phyloP scores from a whole-genome alignment of 2,113 vertebrate species.

The Dunckerocampus dactyliophorus region DNA sequence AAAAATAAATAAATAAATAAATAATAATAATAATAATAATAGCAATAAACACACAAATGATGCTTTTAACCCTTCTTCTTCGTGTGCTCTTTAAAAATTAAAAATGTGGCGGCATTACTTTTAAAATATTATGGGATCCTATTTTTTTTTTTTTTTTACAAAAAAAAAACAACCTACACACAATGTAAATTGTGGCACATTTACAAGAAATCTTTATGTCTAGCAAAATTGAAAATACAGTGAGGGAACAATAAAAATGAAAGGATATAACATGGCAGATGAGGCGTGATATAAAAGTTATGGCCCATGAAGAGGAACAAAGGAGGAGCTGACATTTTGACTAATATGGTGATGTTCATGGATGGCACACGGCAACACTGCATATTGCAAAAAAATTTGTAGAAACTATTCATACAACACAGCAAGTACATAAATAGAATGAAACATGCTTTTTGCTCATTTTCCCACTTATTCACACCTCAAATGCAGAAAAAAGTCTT shows the following conservation, averaged over 20 bases:
- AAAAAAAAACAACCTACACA: neutral
- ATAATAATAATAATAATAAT: neutral
- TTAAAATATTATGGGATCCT: no score
- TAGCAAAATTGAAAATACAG: conserved; percentile 6
- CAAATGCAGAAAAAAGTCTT: neutral
- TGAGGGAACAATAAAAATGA: conserved; percentile 31
- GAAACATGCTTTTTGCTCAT: conserved; percentile 35
- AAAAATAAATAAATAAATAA: no score
- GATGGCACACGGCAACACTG: conserved; percentile 6
- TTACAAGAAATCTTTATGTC: neutral
- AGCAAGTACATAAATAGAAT: conserved; percentile 18
- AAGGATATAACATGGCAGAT: conserved; percentile 44
- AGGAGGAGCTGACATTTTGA: conserved; percentile 65
- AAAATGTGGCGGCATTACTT: no score
- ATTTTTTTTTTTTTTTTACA: no score
- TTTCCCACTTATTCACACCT: conserved; percentile 15
- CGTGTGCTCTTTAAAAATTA: neutral
- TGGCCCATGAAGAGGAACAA: conserved; percentile 63
- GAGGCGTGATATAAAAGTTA: conserved; percentile 59
- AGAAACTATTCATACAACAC: conserved; percentile 15
- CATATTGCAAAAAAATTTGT: conserved; percentile 18
- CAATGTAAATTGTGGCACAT: neutral
- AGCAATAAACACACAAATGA: neutral
- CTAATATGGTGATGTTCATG: conserved; percentile 44
- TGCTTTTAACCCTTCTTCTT: neutral